A percentile compares a stretch with the other conserved stretches of the same genome.
Conservation (phyloP, 2,113 vertebrate genomes). For the Rhinolophus sinicus region DNA sequence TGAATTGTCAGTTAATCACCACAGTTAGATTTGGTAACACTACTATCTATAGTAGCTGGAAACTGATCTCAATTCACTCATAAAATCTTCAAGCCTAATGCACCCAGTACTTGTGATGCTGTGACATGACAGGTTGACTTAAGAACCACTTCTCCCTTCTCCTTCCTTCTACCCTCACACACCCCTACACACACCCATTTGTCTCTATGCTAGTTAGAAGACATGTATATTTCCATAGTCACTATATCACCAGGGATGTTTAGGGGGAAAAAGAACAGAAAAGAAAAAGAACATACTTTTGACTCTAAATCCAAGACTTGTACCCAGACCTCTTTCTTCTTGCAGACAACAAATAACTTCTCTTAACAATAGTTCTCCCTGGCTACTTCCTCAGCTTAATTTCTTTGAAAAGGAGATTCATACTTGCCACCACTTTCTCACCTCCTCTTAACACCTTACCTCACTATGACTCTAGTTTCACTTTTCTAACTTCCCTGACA, state of each 20-base stretch:
- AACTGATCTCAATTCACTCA: background rate
- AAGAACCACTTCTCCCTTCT: background rate
- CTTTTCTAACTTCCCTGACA: background rate
- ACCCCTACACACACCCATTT: background rate
- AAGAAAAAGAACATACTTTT: background rate
- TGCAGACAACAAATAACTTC: background rate
- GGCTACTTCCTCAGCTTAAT: background rate
- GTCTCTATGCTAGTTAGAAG: background rate
- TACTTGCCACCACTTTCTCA: background rate
- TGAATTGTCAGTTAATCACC: slow-evolving; percentile 58
- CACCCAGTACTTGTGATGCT: background rate
- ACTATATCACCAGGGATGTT: background rate
- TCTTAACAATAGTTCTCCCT: background rate
- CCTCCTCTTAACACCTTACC: background rate
- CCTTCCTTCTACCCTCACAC: background rate
- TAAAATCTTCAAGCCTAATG: background rate
- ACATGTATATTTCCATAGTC: background rate
- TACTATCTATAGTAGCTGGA: background rate
- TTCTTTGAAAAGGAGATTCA: background rate
- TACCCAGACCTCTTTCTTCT: background rate
- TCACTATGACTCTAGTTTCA: background rate
- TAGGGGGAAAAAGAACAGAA: background rate
- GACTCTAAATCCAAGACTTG: background rate
- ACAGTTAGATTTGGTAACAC: background rate
- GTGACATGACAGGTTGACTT: background rate